A percentile compares a stretch with the other conserved stretches of the same genome.
phyloP scores from a whole-genome alignment of 2,113 vertebrate species.

The Pachyramphus minor region DNA sequence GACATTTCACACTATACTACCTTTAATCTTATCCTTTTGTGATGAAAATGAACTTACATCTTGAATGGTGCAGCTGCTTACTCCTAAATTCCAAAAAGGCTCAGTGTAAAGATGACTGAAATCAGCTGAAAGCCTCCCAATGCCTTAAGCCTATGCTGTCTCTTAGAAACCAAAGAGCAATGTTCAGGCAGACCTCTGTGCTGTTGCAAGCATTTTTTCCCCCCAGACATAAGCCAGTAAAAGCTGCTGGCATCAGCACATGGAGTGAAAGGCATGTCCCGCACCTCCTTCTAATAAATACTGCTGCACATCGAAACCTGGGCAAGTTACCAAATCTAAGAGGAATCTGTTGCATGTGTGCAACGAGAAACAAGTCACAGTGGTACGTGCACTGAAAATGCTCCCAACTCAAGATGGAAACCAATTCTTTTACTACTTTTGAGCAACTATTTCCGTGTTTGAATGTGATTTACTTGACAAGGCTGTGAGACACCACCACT shows the following conservation, averaged over 20 bases:
- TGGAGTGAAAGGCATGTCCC: background rate
- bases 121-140: background rate
- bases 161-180: background rate
- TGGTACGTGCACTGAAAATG: background rate
- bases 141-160: background rate
- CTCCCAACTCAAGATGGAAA: background rate
- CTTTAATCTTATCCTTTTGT: background rate
- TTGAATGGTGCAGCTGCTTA: background rate
- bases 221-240: background rate
- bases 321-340: slow-evolving; percentile 14
- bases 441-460: background rate
- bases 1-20: background rate
- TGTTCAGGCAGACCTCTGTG: background rate
- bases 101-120: background rate
- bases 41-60: background rate
- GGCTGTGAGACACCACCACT: background rate
- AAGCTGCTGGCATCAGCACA: slow-evolving; percentile 43
- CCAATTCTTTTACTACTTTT: background rate
- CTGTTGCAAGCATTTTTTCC: background rate
- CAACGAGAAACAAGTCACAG: background rate
- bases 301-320: background rate
- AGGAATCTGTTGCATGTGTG: background rate
- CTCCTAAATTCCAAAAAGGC: background rate
- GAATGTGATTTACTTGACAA: background rate
- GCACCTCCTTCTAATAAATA: slow-evolving; percentile 17